Evolutionary conservation across 2,113 vertebrate species (phyloP).

Genomic region (Cephalopholis sonnerati): DNA sequence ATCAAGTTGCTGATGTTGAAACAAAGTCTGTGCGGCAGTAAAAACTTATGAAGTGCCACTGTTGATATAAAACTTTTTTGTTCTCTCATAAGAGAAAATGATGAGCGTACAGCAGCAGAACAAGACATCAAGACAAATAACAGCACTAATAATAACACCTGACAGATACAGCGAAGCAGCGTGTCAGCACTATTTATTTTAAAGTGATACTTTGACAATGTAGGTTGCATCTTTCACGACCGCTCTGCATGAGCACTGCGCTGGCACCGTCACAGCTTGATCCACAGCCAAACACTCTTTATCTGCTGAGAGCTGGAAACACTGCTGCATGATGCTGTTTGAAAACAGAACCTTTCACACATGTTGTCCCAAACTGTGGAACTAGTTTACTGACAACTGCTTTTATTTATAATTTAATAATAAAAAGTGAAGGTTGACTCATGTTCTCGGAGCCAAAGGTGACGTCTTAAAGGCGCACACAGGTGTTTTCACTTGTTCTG

Average conservation of each 20-base stretch:
- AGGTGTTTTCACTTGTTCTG: background rate
- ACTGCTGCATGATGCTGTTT: background rate
- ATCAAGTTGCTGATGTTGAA: background rate
- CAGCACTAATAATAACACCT: constrained; percentile 29
- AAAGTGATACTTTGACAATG: constrained; percentile 29
- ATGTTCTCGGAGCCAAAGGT: too few relatives aligned
- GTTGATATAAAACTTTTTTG: background rate
- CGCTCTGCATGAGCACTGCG: constrained; percentile 18
- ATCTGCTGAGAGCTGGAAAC: background rate
- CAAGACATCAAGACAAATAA: constrained; percentile 34
- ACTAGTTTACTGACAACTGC: background rate
- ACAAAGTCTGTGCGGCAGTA: background rate
- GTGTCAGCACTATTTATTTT: constrained; percentile 48
- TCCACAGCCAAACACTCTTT: background rate
- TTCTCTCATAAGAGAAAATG: background rate
- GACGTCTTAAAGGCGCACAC: background rate
- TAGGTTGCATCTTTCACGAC: constrained; percentile 26
- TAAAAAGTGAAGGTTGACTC: background rate
- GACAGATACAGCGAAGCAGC: constrained; percentile 1
- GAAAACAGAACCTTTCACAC: background rate
- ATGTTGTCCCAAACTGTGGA: background rate
- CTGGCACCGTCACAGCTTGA: constrained; percentile 4
- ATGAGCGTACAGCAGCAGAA: constrained; percentile 25
- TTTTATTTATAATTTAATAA: background rate
- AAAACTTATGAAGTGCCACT: background rate